phyloP scores from a whole-genome alignment of 1,140 invertebrate genomes.

The Stegodyphus dumicola region DNA sequence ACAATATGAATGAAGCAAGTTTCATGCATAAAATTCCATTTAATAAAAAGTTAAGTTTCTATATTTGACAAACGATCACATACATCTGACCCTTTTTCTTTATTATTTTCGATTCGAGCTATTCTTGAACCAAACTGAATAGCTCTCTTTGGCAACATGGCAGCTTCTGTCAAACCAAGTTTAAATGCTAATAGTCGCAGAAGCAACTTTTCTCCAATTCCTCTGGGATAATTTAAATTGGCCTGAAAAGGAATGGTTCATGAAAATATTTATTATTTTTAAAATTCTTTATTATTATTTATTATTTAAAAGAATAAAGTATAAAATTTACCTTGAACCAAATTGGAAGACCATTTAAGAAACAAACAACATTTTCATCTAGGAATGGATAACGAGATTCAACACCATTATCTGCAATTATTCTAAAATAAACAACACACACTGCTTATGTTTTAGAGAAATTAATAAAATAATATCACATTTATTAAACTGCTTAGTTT shows the following conservation, averaged over 20 bases:
- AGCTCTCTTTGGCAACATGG: slow-evolving; percentile 86
- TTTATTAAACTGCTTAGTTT: too few species aligned
- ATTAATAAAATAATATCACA: too few species aligned
- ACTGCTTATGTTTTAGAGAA: too few species aligned
- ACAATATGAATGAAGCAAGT: too few species aligned
- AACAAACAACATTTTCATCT: slow-evolving; percentile 88
- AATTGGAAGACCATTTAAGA: slow-evolving; percentile 77
- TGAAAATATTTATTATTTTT: not conserved
- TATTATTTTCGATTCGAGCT: slow-evolving; percentile 81
- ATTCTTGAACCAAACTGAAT: slow-evolving; percentile 98
- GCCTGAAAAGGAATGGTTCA: slow-evolving; percentile 76
- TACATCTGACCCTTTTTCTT: slow-evolving; percentile 86
- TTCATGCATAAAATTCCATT: too few species aligned
- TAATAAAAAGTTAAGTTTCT: not conserved
- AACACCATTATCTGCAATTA: slow-evolving; percentile 72
- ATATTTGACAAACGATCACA: slow-evolving; percentile 36
- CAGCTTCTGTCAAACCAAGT: slow-evolving; percentile 77
- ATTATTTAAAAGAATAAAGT: not conserved
- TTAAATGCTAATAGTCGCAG: slow-evolving; percentile 81
- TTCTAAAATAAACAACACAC: slow-evolving; percentile 63
- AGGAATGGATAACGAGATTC: slow-evolving; percentile 87
- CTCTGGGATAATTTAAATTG: slow-evolving; percentile 72
- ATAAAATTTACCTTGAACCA: slow-evolving; percentile 78
- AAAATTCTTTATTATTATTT: not conserved
- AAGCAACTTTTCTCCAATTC: slow-evolving; percentile 93